Percentiles rank a stretch among this genome's conserved stretches.
Evolutionary conservation across 2,888 invertebrate species (phyloP).

Genomic region (Tetramorium bicarinatum): DNA sequence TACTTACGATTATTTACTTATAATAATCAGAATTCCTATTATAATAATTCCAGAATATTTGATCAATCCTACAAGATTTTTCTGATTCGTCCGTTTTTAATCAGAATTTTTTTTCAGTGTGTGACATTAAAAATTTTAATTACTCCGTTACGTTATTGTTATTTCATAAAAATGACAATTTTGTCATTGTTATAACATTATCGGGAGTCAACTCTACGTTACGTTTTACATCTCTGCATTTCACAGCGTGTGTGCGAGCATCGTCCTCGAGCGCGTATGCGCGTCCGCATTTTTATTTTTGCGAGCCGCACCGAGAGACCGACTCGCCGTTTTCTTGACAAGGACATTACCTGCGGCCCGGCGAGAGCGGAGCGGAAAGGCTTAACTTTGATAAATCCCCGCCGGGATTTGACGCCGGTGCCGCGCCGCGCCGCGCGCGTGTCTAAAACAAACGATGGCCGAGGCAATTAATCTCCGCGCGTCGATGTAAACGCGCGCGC

Average conservation of each 20-base stretch:
- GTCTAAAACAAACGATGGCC: slow-evolving; percentile 53
- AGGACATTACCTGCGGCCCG: slow-evolving; percentile 42
- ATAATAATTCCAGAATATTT: too few relatives aligned
- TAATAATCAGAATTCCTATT: too few relatives aligned
- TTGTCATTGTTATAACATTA: not conserved
- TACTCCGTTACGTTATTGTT: not conserved
- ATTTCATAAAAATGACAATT: not conserved
- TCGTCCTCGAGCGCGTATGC: slow-evolving; percentile 23
- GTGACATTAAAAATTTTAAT: not conserved
- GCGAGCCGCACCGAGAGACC: slow-evolving; percentile 36
- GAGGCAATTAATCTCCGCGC: slow-evolving; percentile 48
- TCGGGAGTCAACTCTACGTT: not conserved
- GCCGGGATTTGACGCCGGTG: slow-evolving; percentile 47
- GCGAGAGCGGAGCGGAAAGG: slow-evolving; percentile 49
- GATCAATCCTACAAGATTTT: too few relatives aligned
- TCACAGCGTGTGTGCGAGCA: slow-evolving; percentile 9
- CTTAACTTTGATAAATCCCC: slow-evolving; percentile 56
- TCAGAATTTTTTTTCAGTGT: too few relatives aligned
- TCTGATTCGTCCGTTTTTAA: too few relatives aligned
- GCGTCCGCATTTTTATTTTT: slow-evolving; percentile 31
- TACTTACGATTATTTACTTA: too few relatives aligned
- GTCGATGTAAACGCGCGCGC: slow-evolving; percentile 34
- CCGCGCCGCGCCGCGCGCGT: slow-evolving; percentile 22
- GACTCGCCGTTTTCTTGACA: slow-evolving; percentile 57
- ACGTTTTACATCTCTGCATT: slow-evolving; percentile 2